Evolutionary conservation across 92 coral and sea anemone species (phyloP).

Genomic region (Chrysogorgia sp.): DNA sequence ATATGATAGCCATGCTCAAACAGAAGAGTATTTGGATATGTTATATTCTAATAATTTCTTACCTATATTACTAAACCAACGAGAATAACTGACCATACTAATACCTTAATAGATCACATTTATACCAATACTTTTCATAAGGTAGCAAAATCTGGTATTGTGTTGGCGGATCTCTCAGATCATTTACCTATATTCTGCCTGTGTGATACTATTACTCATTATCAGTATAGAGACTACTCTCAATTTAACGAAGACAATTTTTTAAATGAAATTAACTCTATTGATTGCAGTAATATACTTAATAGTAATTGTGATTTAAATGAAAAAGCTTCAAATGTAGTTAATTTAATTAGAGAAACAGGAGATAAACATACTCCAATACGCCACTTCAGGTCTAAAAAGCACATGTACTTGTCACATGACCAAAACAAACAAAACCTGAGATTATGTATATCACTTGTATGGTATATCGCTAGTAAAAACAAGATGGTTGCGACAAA

Average conservation of each 20-base stretch:
- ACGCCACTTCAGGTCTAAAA: conserved; percentile 12
- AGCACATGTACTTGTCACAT: conserved; percentile 7
- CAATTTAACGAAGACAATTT: conserved; percentile 51
- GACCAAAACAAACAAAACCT: conserved; percentile 11
- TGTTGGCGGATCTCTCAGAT: too few relatives aligned
- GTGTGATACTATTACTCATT: too few relatives aligned
- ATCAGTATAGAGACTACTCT: conserved; percentile 8
- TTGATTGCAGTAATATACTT: conserved; percentile 38
- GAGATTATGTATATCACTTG: background rate
- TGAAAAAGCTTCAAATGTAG: conserved; percentile 46
- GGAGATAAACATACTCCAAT: conserved; percentile 60
- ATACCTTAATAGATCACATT: conserved; percentile 65
- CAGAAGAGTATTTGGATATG: conserved; percentile 66
- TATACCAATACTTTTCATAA: conserved; percentile 48
- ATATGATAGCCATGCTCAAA: conserved; percentile 35
- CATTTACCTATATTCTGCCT: too few relatives aligned
- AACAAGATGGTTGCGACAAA: conserved; percentile 20
- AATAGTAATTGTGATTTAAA: conserved; percentile 32
- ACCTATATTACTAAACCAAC: conserved; percentile 73
- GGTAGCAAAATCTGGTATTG: too few relatives aligned
- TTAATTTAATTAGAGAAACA: conserved; percentile 24
- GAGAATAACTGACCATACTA: conserved; percentile 58
- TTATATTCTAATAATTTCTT: conserved; percentile 55
- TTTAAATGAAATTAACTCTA: conserved; percentile 37
- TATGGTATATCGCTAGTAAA: background rate